Conservation (phyloP, 2,888 invertebrate species). For the Cheilosia grossa region DNA sequence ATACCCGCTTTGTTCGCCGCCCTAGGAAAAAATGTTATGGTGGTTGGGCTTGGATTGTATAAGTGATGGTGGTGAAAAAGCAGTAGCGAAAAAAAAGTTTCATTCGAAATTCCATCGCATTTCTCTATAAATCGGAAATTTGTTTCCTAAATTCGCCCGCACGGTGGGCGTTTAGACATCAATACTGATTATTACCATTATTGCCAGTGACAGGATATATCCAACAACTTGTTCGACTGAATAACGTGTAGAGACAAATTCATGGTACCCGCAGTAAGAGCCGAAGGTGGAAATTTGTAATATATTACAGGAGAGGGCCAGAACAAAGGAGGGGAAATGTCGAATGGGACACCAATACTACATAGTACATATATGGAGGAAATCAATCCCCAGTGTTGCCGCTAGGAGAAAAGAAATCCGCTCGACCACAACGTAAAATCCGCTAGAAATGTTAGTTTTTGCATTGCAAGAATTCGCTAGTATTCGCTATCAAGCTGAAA, state of each 20-base stretch:
- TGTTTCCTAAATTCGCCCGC: conserved; percentile 16
- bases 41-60: not conserved
- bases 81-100: conserved; percentile 12
- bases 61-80: conserved; percentile 9
- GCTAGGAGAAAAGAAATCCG: too few species aligned
- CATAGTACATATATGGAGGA: conserved; percentile 6
- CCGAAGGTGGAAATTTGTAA: conserved; percentile 68
- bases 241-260: conserved; percentile 58
- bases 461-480: too few species aligned
- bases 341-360: conserved; percentile 20
- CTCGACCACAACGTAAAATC: too few species aligned
- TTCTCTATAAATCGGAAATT: conserved; percentile 50
- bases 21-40: conserved; percentile 16
- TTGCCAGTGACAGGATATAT: conserved; percentile 70
- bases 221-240: conserved; percentile 50
- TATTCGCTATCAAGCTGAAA: too few species aligned
- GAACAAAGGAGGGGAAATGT: conserved; percentile 13
- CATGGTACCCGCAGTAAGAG: conserved; percentile 41
- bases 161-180: conserved; percentile 35
- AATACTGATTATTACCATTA: conserved; percentile 72
- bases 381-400: too few species aligned
- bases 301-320: conserved; percentile 28
- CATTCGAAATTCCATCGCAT: conserved; percentile 46
- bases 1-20: conserved; percentile 49
- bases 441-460: too few species aligned